These are phyloP conservation scores for Rhopalosiphum padi DNA, from an alignment of 1,140 invertebrate genomes.

Conservation along the genomic window DNA sequence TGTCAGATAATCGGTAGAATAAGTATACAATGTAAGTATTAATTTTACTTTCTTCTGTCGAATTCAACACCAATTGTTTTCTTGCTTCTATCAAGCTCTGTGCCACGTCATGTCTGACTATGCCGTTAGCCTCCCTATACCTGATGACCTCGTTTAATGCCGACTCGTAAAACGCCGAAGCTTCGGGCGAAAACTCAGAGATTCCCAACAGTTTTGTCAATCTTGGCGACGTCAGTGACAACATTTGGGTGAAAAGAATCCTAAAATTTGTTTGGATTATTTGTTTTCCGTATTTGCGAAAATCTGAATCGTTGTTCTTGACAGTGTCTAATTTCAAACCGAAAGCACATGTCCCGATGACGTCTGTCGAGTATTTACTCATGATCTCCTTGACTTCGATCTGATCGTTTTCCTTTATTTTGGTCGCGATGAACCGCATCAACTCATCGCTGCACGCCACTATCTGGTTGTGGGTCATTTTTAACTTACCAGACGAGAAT, in stretches of 20 bases:
- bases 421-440: conserved; percentile 62
- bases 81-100: conserved; percentile 60
- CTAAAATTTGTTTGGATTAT: conserved; percentile 56
- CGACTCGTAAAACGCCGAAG: conserved; percentile 61
- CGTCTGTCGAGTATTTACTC: conserved; percentile 54
- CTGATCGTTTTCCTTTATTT: background rate
- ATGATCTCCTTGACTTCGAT: background rate
- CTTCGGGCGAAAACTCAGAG: background rate
- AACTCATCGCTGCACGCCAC: conserved; percentile 62
- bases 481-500: conserved; percentile 69
- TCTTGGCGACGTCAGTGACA: background rate
- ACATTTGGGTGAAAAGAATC: background rate
- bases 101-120: conserved; percentile 61
- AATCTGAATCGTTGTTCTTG: conserved; percentile 63
- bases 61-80: background rate
- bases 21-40: background rate
- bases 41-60: background rate
- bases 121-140: conserved; percentile 64
- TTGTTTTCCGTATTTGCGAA: conserved; percentile 62
- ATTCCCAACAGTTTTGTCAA: background rate
- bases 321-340: conserved; percentile 16
- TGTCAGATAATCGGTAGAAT: no score
- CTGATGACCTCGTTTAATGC: conserved; percentile 63
- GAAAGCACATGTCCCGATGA: conserved; percentile 51
- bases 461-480: conserved; percentile 66